A percentile compares a stretch with the other conserved stretches of the same genome.
Conservation (phyloP, 2,113 vertebrate species). For the Mesoclemmys tuberculata region DNA sequence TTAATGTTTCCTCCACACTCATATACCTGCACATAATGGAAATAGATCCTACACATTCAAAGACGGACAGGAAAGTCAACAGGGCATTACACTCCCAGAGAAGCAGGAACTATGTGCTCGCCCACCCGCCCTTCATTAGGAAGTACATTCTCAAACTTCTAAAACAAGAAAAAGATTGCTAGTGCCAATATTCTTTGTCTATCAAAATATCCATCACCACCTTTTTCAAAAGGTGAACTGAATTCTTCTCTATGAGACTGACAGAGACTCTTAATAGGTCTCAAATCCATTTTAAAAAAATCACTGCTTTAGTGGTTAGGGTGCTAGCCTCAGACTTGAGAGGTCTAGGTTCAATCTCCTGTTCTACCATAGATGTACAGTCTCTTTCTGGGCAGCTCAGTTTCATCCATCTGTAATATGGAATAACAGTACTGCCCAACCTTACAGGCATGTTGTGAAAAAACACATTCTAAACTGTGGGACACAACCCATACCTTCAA, state of each 20-base stretch:
- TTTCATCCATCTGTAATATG: not conserved
- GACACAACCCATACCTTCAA: too few species aligned
- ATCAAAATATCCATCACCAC: rapidly evolving
- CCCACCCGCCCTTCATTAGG: not conserved
- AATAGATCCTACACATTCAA: not conserved
- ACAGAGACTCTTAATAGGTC: not conserved
- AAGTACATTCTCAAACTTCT: constrained; percentile 1
- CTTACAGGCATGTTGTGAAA: not conserved
- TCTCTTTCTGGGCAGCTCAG: not conserved
- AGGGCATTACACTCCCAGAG: not conserved
- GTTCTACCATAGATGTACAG: not conserved
- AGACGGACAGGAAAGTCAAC: not conserved
- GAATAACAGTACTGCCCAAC: not conserved
- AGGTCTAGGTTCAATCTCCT: not conserved
- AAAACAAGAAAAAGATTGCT: not conserved
- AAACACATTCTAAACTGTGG: not conserved
- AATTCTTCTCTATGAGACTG: not conserved
- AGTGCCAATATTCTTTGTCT: not conserved
- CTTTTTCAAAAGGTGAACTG: not conserved
- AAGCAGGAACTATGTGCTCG: constrained; percentile 34
- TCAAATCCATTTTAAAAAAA: not conserved
- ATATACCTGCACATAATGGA: not conserved
- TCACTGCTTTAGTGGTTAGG: rapidly evolving
- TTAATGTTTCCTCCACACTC: not conserved
- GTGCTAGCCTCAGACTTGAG: not conserved